Percentiles rank a stretch among this genome's conserved stretches.
Conservation (phyloP, 2,797 vertebrate genomes). For the Picus viridis region DNA sequence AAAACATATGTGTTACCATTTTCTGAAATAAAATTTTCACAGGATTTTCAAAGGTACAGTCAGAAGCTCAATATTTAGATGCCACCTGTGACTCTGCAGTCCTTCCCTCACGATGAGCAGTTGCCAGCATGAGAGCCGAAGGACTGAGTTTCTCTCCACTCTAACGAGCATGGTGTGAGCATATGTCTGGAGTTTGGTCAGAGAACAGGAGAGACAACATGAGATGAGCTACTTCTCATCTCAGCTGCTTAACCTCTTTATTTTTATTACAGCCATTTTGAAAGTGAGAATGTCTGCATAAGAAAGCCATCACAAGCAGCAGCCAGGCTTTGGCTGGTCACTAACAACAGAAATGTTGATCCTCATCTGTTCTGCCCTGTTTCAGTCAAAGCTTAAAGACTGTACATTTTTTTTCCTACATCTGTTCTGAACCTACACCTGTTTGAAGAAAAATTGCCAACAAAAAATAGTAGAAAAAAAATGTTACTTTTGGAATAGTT, state of each 20-base stretch:
- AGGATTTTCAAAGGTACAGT: neutral
- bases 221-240: constrained; percentile 18
- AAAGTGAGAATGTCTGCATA: neutral
- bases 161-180: neutral
- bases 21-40: neutral
- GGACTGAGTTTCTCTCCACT: neutral
- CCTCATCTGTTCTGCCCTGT: neutral
- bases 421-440: constrained; percentile 2
- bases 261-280: constrained; percentile 53
- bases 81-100: neutral
- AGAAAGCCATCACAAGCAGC: constrained; percentile 1
- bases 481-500: neutral
- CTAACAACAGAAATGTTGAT: neutral
- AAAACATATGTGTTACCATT: fast-evolving
- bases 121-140: neutral
- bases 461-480: neutral
- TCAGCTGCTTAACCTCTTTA: constrained; percentile 18
- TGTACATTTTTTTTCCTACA: neutral
- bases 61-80: neutral
- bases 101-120: neutral
- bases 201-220: constrained; percentile 3
- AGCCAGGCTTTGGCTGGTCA: constrained; percentile 39
- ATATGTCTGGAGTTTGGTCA: neutral
- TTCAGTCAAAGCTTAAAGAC: constrained; percentile 9
- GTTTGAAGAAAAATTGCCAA: constrained; percentile 6